Base-by-base conservation (phyloP, 2,888 invertebrate species). In the Galerucella pusilla region DNA sequence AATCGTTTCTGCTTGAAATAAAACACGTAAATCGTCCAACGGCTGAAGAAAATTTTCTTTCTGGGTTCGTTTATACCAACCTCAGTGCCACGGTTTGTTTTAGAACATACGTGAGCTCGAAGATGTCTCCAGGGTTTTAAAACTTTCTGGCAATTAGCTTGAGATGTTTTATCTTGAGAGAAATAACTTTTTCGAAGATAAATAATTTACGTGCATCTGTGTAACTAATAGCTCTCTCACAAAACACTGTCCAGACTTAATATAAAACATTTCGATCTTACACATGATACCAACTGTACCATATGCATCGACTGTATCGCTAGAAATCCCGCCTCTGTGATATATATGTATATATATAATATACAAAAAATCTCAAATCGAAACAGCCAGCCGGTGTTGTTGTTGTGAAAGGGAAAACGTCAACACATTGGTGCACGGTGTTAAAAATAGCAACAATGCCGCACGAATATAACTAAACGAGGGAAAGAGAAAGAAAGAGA, bases 371-470 rank as follows among this genome's bases (percentile, higher is more conserved):
- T 45, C 7, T n/a, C 20, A 61, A 46, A 70, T 46, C 35, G 64
- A 46, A 46, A 65, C 42, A 65, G 45, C 28, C 61, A 35, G 42
- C 28, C 63, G 52, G 70, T 63, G 70, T 45, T 65, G 28, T 46
- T 54, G 20, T 28, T 71, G 25, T 49, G 66, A 72, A 72, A 67
- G 66, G 60, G 66, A 72, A 72, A 72, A 59, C 59, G 59, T 57
- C 68, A 57, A 68, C 68, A 68, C 59, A 42, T 4, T 35, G 35
- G 54, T 20, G 57, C 54, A 67, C 16, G 16, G 63, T 46, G 72
- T 72, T 72, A 72, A 72, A 72, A 72, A 72, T 72, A 72, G 72
- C 72, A 72, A 72, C 72, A 72, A 72, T 66, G 52, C 72, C 72
- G 9, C 42, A 65, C 64, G 64, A 64, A 67, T 60, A 45, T 66